phyloP scores from a whole-genome alignment of 2,113 vertebrate genomes.

The Marmota monax region DNA sequence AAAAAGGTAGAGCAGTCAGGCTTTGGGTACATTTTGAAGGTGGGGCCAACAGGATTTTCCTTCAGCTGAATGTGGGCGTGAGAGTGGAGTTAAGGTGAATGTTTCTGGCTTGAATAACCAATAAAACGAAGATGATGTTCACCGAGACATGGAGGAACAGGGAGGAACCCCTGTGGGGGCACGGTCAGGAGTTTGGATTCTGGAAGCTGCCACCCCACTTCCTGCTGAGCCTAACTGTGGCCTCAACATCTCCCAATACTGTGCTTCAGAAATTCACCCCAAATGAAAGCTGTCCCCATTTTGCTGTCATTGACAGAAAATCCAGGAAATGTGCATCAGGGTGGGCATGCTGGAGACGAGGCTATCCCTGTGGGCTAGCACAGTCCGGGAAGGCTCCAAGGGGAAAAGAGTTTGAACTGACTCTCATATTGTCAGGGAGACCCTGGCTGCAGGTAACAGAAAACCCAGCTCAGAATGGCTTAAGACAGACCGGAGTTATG shows the following conservation, averaged over 20 bases:
- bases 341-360: too few relatives aligned
- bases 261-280: not conserved
- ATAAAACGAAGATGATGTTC: not conserved
- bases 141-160: not conserved
- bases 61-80: not conserved
- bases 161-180: not conserved
- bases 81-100: not conserved
- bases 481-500: not conserved
- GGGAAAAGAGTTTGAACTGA: not conserved
- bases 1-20: not conserved
- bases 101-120: not conserved
- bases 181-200: not conserved
- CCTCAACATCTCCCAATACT: not conserved
- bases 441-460: not conserved
- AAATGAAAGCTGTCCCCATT: not conserved
- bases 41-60: not conserved
- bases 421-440: not conserved
- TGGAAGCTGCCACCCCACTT: not conserved
- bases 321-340: too few relatives aligned
- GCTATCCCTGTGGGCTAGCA: not conserved
- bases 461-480: slow-evolving; percentile 27
- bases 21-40: not conserved
- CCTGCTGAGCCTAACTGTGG: not conserved
- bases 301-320: not conserved
- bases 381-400: not conserved